Evolutionary conservation across 2,797 vertebrate genomes (phyloP).

Genomic region (Ammospiza maritima): DNA sequence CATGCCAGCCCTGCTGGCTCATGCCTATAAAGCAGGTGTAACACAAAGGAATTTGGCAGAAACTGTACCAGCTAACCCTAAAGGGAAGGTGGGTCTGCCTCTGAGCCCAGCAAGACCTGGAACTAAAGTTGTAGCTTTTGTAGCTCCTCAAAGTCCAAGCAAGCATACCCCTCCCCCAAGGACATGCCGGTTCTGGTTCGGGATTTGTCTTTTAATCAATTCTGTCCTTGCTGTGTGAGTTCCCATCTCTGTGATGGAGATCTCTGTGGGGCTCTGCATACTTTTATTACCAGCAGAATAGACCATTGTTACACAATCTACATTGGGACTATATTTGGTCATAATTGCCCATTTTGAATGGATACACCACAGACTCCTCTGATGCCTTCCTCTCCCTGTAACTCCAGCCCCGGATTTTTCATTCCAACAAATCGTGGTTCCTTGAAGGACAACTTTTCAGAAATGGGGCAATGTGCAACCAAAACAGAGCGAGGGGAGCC

Average conservation of each 20-base stretch:
- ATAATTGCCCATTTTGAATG: not conserved
- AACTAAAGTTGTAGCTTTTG: not conserved
- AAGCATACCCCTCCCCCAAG: not conserved
- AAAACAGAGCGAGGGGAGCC: not conserved
- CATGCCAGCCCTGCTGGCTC: not conserved
- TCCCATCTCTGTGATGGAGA: not conserved
- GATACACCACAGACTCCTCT: not conserved
- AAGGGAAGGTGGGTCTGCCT: not conserved
- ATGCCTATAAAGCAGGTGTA: not conserved
- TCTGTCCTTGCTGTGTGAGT: not conserved
- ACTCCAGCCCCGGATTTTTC: not conserved
- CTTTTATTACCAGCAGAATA: slow-evolving; percentile 10
- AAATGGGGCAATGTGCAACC: not conserved
- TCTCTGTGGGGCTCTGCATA: not conserved
- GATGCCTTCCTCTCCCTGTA: not conserved
- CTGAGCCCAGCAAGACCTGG: not conserved
- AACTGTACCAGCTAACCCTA: not conserved
- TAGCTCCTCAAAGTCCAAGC: not conserved
- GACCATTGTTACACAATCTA: not conserved
- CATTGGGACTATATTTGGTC: not conserved
- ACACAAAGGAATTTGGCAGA: not conserved
- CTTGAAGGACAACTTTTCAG: not conserved
- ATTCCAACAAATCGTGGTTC: not conserved
- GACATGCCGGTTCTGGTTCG: not conserved
- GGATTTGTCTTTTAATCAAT: slow-evolving; percentile 38